Conservation (phyloP, 2,113 vertebrate species). For the Camelus dromedarius region DNA sequence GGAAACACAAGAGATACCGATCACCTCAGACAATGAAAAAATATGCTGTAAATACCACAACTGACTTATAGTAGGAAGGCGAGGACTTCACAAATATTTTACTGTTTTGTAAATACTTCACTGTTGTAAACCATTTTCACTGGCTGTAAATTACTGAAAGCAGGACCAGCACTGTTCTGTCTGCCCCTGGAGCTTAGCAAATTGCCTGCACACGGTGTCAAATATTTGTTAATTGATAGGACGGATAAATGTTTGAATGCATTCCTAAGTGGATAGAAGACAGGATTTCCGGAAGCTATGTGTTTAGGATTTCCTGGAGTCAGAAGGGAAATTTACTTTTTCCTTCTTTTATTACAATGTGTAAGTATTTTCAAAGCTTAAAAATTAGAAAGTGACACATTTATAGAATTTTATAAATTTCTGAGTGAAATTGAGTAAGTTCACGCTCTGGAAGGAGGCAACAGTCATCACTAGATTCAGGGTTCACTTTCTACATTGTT, state of each 20-base stretch:
- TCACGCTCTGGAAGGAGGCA: neutral
- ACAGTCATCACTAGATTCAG: neutral
- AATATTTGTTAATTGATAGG: neutral
- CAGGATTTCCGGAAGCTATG: neutral
- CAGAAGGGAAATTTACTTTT: neutral
- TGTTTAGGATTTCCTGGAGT: neutral
- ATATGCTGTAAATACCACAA: neutral
- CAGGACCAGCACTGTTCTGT: neutral
- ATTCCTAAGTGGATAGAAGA: neutral
- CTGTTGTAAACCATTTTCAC: neutral
- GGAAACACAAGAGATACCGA: neutral
- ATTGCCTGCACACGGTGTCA: neutral
- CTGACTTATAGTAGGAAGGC: neutral
- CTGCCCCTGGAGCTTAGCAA: neutral
- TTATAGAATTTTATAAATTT: neutral
- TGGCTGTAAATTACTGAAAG: neutral
- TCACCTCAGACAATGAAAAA: neutral
- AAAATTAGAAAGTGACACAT: neutral
- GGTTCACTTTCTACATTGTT: neutral
- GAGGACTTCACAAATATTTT: neutral
- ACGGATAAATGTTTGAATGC: neutral
- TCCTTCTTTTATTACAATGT: neutral
- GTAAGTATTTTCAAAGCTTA: conserved; percentile 14
- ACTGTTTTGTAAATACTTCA: neutral
- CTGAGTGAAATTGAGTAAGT: neutral